These are phyloP conservation scores for Prionace glauca DNA, from an alignment of 2,797 vertebrate genomes.

Conservation along the genomic window DNA sequence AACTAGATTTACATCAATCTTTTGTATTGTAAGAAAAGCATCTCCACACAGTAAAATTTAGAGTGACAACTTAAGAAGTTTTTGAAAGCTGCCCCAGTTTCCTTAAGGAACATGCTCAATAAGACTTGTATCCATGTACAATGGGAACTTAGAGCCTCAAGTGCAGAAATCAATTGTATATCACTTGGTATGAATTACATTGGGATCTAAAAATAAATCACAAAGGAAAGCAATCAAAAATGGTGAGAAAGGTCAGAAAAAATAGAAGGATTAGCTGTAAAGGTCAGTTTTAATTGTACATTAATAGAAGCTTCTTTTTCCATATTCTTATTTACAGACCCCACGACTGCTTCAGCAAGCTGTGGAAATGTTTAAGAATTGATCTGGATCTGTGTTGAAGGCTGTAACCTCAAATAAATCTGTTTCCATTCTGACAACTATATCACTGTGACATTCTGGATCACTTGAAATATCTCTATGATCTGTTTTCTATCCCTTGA, in stretches of 20 bases:
- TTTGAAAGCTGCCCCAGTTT: neutral
- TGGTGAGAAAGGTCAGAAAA: neutral
- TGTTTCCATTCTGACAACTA: neutral
- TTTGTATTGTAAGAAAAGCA: neutral
- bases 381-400: neutral
- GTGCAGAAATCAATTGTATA: constrained; percentile 16
- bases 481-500: neutral
- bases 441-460: neutral
- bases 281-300: neutral
- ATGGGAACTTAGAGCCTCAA: neutral
- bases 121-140: neutral
- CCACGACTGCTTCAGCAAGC: neutral
- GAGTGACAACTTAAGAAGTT: neutral
- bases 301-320: constrained; percentile 4
- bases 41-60: neutral
- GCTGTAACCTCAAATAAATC: constrained; percentile 2
- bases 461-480: neutral
- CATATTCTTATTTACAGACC: neutral
- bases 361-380: neutral
- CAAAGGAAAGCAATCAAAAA: constrained; percentile 5
- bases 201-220: neutral
- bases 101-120: neutral
- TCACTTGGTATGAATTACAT: neutral
- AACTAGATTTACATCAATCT: constrained; percentile 20
- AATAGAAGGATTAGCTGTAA: constrained; percentile 11